Evolutionary conservation across 2,113 vertebrate genomes (phyloP).

Genomic region (Sinocyclocheilus anshuiensis): DNA sequence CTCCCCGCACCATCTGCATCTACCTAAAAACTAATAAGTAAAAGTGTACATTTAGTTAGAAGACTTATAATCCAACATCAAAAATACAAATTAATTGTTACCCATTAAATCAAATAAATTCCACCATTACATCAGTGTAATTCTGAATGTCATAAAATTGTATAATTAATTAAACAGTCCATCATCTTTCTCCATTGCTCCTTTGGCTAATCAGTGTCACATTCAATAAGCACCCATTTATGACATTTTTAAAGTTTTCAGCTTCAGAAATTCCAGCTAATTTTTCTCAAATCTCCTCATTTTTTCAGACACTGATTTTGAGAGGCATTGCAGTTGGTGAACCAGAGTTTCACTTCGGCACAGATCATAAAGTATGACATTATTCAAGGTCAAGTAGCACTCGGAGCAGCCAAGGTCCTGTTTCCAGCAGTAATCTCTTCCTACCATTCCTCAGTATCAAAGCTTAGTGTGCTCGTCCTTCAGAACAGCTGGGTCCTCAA

Average conservation of each 20-base stretch:
- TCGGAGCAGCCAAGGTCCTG: conserved; percentile 39
- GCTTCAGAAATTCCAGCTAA: conserved; percentile 30
- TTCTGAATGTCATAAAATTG: conserved; percentile 27
- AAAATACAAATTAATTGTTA: conserved; percentile 27
- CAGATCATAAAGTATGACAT: conserved; percentile 50
- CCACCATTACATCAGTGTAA: conserved; percentile 12
- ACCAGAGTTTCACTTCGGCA: conserved; percentile 42
- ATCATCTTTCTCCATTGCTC: conserved; percentile 20
- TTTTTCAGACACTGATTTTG: conserved; percentile 38
- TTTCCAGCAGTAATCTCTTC: conserved; percentile 32
- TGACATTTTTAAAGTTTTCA: conserved; percentile 40
- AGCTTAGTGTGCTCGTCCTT: conserved; percentile 4
- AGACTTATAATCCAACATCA: conserved; percentile 13
- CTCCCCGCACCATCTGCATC: conserved; percentile 2
- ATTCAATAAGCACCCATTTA: conserved; percentile 36
- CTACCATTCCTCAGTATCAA: conserved; percentile 28
- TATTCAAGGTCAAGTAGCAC: conserved; percentile 46
- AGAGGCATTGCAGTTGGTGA: conserved; percentile 29
- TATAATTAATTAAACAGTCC: conserved; percentile 31
- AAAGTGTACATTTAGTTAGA: not conserved
- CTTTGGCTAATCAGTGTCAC: conserved; percentile 38
- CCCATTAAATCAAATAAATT: conserved; percentile 21
- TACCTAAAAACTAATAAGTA: not conserved
- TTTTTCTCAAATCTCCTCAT: conserved; percentile 26
- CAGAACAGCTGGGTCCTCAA: conserved; percentile 51